A percentile compares a stretch with the other conserved stretches of the same genome.
Conservation (phyloP, 1,140 invertebrate species). For the Lasioglossum albipes region DNA sequence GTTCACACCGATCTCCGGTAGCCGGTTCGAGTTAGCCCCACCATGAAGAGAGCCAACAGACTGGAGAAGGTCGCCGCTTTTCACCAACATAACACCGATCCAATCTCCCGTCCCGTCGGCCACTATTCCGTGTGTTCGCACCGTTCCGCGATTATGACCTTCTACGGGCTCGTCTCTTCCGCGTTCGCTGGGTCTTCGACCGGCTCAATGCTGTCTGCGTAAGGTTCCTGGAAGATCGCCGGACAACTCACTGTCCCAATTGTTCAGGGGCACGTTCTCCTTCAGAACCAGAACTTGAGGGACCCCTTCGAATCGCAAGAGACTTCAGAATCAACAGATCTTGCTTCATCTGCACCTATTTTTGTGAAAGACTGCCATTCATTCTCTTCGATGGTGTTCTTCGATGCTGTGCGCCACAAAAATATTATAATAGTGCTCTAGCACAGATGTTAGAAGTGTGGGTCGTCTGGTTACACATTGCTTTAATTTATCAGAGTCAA, state of each 20-base stretch:
- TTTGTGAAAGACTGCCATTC: too few species aligned
- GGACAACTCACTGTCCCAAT: not conserved
- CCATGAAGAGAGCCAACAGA: not conserved
- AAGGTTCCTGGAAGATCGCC: not conserved
- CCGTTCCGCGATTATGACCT: constrained; percentile 1
- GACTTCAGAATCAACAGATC: too few species aligned
- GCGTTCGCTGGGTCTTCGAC: not conserved
- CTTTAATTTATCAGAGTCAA: too few species aligned
- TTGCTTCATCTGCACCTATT: too few species aligned
- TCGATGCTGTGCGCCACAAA: too few species aligned
- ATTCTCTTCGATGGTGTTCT: too few species aligned
- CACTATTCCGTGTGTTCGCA: not conserved
- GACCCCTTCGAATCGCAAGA: too few species aligned
- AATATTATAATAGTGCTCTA: too few species aligned
- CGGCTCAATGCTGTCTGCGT: not conserved
- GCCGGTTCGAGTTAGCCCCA: not conserved
- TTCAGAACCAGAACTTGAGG: too few species aligned
- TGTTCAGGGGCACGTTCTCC: too few species aligned
- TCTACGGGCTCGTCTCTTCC: not conserved
- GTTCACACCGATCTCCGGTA: not conserved
- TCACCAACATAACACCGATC: not conserved
- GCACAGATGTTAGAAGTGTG: too few species aligned
- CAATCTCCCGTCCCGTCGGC: not conserved
- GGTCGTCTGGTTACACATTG: too few species aligned
- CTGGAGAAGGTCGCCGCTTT: not conserved